These are phyloP conservation scores for Pseudorasbora parva DNA, from an alignment of 2,113 vertebrate species.

Conservation along the genomic window DNA sequence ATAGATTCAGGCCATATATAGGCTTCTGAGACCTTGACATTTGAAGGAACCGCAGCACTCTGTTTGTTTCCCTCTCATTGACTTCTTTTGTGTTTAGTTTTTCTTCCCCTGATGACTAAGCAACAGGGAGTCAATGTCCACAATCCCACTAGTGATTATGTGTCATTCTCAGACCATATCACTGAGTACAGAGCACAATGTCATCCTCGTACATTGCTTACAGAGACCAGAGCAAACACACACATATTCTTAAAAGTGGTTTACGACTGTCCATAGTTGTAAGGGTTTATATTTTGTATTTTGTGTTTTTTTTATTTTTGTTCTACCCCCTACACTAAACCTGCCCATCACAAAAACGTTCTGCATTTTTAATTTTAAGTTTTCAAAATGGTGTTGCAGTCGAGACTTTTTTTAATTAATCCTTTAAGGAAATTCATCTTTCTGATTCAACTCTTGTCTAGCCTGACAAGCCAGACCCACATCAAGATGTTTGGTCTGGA, in stretches of 20 bases:
- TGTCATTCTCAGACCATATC: slow-evolving; percentile 10
- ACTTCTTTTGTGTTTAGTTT: slow-evolving; percentile 1
- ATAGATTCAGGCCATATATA: not conserved
- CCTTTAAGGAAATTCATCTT: not conserved
- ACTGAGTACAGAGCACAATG: not conserved
- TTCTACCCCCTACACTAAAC: no score
- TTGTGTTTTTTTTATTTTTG: no score
- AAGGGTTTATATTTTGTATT: no score
- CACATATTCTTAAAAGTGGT: no score
- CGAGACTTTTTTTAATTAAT: not conserved
- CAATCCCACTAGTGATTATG: not conserved
- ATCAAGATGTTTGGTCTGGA: no score
- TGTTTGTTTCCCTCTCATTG: not conserved
- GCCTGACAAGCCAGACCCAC: no score
- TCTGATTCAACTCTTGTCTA: not conserved
- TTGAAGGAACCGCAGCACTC: not conserved
- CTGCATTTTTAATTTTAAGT: no score
- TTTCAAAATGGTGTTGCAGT: not conserved
- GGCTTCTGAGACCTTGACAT: not conserved
- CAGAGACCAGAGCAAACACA: not conserved
- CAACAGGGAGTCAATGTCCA: slow-evolving; percentile 16
- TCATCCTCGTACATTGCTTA: not conserved
- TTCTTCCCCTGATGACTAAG: slow-evolving; percentile 11
- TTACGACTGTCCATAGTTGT: no score
- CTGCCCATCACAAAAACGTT: no score